These are phyloP conservation scores for Lepidonotus clava DNA, from an alignment of 2,888 invertebrate species.

Conservation along the genomic window DNA sequence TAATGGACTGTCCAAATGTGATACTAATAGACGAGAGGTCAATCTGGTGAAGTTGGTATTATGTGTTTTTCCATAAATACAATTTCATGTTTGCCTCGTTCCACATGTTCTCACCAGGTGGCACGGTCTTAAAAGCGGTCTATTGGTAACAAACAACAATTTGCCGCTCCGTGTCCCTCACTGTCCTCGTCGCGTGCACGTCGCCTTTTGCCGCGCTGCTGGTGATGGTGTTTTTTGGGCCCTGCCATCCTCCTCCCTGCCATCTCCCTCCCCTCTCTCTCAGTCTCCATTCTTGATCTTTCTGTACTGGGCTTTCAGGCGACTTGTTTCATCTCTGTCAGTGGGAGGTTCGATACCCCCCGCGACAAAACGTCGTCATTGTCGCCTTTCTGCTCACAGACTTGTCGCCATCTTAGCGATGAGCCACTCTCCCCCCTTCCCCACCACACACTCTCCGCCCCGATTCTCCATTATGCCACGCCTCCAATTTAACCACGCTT, in stretches of 20 bases:
- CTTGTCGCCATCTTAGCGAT: neutral
- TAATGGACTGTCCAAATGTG: too few species aligned
- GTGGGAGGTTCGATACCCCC: neutral
- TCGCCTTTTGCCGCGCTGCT: too few species aligned
- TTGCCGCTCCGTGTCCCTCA: too few species aligned
- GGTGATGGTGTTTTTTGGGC: too few species aligned
- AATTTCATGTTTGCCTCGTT: too few species aligned
- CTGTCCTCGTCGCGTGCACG: too few species aligned
- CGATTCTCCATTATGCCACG: neutral
- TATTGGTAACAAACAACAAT: too few species aligned
- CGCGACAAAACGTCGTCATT: neutral
- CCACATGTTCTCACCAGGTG: too few species aligned
- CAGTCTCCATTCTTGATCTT: constrained; percentile 37
- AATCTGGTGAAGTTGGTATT: too few species aligned
- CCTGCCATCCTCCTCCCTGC: neutral
- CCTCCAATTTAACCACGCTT: constrained; percentile 38
- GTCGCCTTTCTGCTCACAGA: neutral
- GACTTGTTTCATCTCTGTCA: neutral
- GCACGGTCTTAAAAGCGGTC: too few species aligned
- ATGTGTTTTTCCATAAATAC: too few species aligned
- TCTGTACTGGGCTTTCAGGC: neutral
- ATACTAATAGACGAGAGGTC: too few species aligned
- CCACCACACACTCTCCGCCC: neutral
- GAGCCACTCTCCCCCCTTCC: neutral
- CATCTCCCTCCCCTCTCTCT: neutral